Evolutionary conservation across 1,140 invertebrate species (phyloP), one percentile per base, ranked within the genome.

Genomic region (Zaprionus ornatus): DNA sequence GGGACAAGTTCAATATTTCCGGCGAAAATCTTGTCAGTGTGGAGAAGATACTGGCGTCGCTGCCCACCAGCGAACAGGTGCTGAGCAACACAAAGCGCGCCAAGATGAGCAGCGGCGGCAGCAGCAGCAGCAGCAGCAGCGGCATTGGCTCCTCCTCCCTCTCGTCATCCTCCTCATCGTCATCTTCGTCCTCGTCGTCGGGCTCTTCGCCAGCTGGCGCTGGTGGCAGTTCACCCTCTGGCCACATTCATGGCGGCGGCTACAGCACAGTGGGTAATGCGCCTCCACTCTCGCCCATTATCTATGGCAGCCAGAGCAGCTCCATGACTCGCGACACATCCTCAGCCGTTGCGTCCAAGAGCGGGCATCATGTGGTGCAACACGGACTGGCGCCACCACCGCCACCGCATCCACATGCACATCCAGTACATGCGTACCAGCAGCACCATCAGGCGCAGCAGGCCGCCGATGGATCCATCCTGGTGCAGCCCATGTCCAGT

Each of bases 1-100:
- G 97, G 74, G 98, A 99, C 77, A 98, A 98, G 88, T 99, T 96
- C 87, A 98, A 98, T 6, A 97, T 99, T 67, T 96, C 95, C 83
- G 97, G 96, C 4, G 97, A 98, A 84, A 95, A 94, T 19, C 94
- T 98, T 21, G 96, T 98, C 50, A 97, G 96, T 85, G 95, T 97
- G 25, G 97, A 98, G 82, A 97, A 98, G 93, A 97, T 98, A 4
- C 93, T 98, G 76, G 96, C 97, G 0, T 96, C 96, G 1, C 91
- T 98, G 68, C 97, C 97, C 1, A 95, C 96, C 21, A 96, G 95
- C 77, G 97, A 98, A 67, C 96, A 97, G 91, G 96, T 97, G 0
- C 93, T 98, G 9, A 96, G 95, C 91, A 94, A 97, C 0, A 96
- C 96, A 0, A 98, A 98, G 91, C 94, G 97, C 29, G 95, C 96